These are phyloP conservation scores for Pachliopta kotzebuea DNA, from an alignment of 2,888 invertebrate species.

Conservation along the genomic window DNA sequence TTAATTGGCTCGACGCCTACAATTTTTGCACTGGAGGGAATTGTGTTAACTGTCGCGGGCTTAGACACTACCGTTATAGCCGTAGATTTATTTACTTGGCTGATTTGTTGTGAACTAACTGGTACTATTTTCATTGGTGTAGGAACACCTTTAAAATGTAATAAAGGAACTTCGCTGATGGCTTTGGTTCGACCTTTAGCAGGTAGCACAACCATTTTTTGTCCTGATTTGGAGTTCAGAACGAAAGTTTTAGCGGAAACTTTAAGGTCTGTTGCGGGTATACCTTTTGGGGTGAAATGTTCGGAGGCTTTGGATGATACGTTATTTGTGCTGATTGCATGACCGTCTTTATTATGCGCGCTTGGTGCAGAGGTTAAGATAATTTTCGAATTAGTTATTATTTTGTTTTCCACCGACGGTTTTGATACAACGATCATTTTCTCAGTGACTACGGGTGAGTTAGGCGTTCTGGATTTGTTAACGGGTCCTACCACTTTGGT, in stretches of 20 bases:
- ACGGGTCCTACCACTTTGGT: slow-evolving; percentile 69
- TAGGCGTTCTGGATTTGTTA: slow-evolving; percentile 49
- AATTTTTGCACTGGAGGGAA: slow-evolving; percentile 54
- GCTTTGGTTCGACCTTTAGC: slow-evolving; percentile 65
- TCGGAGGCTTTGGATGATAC: slow-evolving; percentile 57
- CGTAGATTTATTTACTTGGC: slow-evolving; percentile 50
- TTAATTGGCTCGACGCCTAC: slow-evolving; percentile 53
- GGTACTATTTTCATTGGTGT: slow-evolving; percentile 73
- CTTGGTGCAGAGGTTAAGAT: slow-evolving; percentile 57
- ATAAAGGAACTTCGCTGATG: slow-evolving; percentile 60
- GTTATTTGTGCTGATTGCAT: slow-evolving; percentile 51
- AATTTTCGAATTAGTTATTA: slow-evolving; percentile 57
- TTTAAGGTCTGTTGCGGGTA: slow-evolving; percentile 73
- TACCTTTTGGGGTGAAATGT: slow-evolving; percentile 66
- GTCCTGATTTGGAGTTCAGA: slow-evolving; percentile 72
- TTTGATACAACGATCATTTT: slow-evolving; percentile 76
- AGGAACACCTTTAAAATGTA: slow-evolving; percentile 72
- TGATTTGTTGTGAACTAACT: slow-evolving; percentile 59
- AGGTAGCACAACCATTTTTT: slow-evolving; percentile 75
- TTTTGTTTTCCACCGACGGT: slow-evolving; percentile 55
- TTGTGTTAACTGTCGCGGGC: slow-evolving; percentile 50
- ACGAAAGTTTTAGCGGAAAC: slow-evolving; percentile 74
- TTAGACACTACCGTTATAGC: slow-evolving; percentile 60
- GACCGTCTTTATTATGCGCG: slow-evolving; percentile 49
- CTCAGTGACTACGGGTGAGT: slow-evolving; percentile 49